Evolutionary conservation across 92 coral and sea anemone genomes (phyloP), one percentile per base, ranked within the genome.

Genomic region (Palythoa grandis): DNA sequence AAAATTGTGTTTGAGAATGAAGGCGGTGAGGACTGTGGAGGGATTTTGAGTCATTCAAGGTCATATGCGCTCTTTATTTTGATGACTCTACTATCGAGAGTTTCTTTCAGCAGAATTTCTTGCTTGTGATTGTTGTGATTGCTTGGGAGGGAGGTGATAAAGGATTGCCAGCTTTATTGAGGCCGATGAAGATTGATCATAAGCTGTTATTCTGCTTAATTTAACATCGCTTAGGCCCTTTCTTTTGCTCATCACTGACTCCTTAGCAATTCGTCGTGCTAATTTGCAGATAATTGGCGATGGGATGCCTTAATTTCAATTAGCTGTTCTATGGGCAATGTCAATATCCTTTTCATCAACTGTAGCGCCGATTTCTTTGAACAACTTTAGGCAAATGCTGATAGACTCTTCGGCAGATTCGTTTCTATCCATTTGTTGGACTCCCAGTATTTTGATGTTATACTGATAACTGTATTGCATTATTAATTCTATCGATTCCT

Each of bases 171-270:
- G 85, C 52, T 80, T 56, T 56, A 56, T 60, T 7, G 72, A 61
- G 73, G 73, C 47, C 53, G 23, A 20, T 37, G 48, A 29, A 15
- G 85, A 60, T 23, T 54, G 74, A n/a, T 19, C 74, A 61, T 38
- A 14, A 25, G 74, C 50, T 57, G 57, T 38, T 60, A 80, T 38
- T 7, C 25, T 82, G 29, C 52, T 82, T 63, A 82, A 43, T 10
- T 82, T 14, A 65, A 82, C 86, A 60, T 79, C 73, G 20, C 52
- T 79, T 9, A 24, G 71, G 20, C 73, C 66, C 73, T 60, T 60
- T 79, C 84, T 79, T 52, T 79, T 79, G 23, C 22, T 58, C 84
- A 79, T 60, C 48, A 60, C 73, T 61, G 83, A 79, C 20, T 79
- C 56, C 23, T 79, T 79, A 60, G 84, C 73, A 57, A 61, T 60